phyloP scores from a whole-genome alignment of 2,113 vertebrate genomes.

The Balaeniceps rex region DNA sequence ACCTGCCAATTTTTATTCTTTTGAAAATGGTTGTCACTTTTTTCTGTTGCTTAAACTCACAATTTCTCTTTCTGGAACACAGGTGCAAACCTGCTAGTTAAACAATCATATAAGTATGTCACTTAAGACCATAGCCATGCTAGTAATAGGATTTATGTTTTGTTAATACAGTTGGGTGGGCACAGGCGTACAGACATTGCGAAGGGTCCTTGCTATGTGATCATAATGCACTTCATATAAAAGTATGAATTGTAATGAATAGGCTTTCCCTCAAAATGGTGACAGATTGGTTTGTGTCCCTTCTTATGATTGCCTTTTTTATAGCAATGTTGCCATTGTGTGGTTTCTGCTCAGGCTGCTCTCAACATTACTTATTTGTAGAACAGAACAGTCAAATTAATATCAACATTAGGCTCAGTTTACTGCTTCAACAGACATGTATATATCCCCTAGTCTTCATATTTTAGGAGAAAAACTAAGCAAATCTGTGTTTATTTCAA shows the following conservation, averaged over 20 bases:
- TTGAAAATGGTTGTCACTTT: neutral
- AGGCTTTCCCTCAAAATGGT: neutral
- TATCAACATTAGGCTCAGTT: neutral
- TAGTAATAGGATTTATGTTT: neutral
- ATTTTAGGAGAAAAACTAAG: neutral
- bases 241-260: neutral
- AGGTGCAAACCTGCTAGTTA: neutral
- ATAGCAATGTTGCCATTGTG: neutral
- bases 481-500: neutral
- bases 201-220: neutral
- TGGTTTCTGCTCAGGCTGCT: neutral
- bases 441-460: neutral
- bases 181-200: neutral
- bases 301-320: neutral
- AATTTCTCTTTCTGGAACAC: neutral
- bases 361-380: neutral
- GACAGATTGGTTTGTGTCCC: neutral
- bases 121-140: accelerated
- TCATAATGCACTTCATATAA: accelerated
- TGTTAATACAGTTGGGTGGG: neutral
- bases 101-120: neutral
- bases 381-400: neutral
- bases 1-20: neutral
- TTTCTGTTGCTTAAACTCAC: neutral
- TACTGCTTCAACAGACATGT: neutral